Evolutionary conservation across 2,888 invertebrate genomes (phyloP).

Genomic region (Lordiphosa andalusiaca): DNA sequence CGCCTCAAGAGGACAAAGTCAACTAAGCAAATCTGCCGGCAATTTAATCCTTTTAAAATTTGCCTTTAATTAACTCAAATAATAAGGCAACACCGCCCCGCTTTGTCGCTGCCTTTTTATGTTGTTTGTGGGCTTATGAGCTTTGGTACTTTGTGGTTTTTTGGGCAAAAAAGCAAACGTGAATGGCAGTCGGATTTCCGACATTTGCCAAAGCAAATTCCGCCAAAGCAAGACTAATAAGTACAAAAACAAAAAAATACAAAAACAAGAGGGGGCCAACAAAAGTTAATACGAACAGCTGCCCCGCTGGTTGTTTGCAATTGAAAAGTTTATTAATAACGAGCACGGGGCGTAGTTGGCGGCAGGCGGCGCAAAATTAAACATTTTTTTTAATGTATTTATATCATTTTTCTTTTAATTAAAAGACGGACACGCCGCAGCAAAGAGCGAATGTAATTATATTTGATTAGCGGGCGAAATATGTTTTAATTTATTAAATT

Average conservation of each 20-base stretch:
- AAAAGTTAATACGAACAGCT: conserved; percentile 65
- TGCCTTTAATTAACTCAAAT: conserved; percentile 57
- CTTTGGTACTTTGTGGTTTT: conserved; percentile 49
- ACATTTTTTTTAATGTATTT: conserved; percentile 18
- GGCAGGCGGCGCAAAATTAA: conserved; percentile 35
- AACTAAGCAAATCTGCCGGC: conserved; percentile 40
- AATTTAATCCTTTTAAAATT: conserved; percentile 57
- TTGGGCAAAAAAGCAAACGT: conserved; percentile 3
- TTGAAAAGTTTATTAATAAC: conserved; percentile 73
- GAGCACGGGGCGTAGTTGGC: conserved; percentile 27
- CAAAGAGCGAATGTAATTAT: conserved; percentile 55
- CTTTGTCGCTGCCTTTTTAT: conserved; percentile 31
- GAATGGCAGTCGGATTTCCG: conserved; percentile 41
- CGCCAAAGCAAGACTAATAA: conserved; percentile 46
- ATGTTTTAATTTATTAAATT: conserved; percentile 72
- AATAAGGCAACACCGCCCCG: conserved; percentile 38
- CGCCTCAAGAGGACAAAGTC: conserved; percentile 22
- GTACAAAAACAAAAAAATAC: conserved; percentile 17
- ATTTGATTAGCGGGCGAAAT: conserved; percentile 62
- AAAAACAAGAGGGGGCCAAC: neutral
- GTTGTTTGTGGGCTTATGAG: conserved; percentile 46
- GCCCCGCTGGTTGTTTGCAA: conserved; percentile 52
- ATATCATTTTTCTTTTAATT: conserved; percentile 52
- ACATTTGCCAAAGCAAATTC: conserved; percentile 45
- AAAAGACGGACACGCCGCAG: conserved; percentile 41